Base-by-base conservation (phyloP, 2,113 vertebrate species). In the Isichthys henryi region DNA sequence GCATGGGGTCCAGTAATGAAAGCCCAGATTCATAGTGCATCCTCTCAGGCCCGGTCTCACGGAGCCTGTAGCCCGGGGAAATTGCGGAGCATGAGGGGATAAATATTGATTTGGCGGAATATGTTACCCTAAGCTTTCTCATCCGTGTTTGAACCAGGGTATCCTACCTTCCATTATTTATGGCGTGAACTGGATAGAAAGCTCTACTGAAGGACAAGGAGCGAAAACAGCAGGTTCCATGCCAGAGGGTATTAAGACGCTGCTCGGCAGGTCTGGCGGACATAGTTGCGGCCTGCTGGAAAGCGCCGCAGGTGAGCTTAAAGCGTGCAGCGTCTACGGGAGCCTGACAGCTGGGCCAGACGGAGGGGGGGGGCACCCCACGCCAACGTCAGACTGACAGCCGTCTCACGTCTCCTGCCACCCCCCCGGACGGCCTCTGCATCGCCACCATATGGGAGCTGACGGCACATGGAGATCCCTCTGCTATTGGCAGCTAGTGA, bases 131-230 rank as follows among this genome's bases (percentile, higher is more conserved):
- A 88, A 88, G 87, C 53, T 88, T 88, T 66, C 87, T 31, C 52
- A 88, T 88, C 87, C 87, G 62, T 62, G 58, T 88, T 87, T 53
- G 85, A 87, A 87, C 49, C 85, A 39, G n/a, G 85, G 85, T 35
- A 53, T 53, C 85, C 85, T 70, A 53, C 31, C 50, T 87, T 87
- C 85, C 50, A 53, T 87, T 56, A 87, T 87, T 87, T 53, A 87
- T 87, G 21, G 85, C 31, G 13, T 19, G n/a, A 35, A 53, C 49
- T 84, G 82, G 82, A 84, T 84, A 87, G 85, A 35, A 21, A 52
- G 50, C 50, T 39, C 23, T 53, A 27, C 53, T 88, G 87, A 66
- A 88, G 87, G 87, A 31, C 87, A 88, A 3, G 17, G 17, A 62
- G 56, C 3, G 1, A 35, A 19, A 19, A 50, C 10, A 5, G n/a